Base-by-base conservation (phyloP, 2,797 vertebrate species). In the Merluccius polli region DNA sequence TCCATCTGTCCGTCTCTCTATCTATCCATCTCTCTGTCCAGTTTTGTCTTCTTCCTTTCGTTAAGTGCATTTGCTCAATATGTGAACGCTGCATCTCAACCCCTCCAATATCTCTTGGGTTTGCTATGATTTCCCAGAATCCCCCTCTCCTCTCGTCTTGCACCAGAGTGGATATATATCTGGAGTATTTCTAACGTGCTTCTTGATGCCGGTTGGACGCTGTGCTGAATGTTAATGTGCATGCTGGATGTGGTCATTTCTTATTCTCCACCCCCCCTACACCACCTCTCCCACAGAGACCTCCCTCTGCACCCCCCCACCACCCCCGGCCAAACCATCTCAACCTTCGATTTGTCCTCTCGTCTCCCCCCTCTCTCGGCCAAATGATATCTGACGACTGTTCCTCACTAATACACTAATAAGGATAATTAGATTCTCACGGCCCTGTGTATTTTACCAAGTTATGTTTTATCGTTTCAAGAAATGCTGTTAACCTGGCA, bases 401-500 rank as follows among this genome's bases (percentile, higher is more conserved):
- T 68, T 70, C 21, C 86, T 81, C 78, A 91, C 88, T 91, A 90
- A 88, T 90, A 87, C 91, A 88, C 74, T n/a, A n/a, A n/a, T n/a
- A n/a, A n/a, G n/a, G n/a, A 87, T 86, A 73, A 86, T 88, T 89
- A 87, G 85, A 87, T 85, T 88, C 86, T 88, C 87, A 85, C 84
- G 83, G 84, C 82, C 82, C 94, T 96, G 94, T 94, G 92, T 92
- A 94, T 79, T n/a, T 79, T 95, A 95, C 94, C 91, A 91, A 95
- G 94, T 93, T 95, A 95, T 97, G 95, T 97, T 96, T 96, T 97
- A 96, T 96, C 93, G 92, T 97, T 96, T 96, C 95, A 97, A 97
- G 96, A 96, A 96, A 95, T 94, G 95, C 95, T 91, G 95, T 96
- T 95, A 97, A 97, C 95, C 96, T 97, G 75, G 96, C 96, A 94